A percentile compares a stretch with the other conserved stretches of the same genome.
Conservation (phyloP, 2,113 vertebrate genomes). For the Cyphomyrus discorhynchus region DNA sequence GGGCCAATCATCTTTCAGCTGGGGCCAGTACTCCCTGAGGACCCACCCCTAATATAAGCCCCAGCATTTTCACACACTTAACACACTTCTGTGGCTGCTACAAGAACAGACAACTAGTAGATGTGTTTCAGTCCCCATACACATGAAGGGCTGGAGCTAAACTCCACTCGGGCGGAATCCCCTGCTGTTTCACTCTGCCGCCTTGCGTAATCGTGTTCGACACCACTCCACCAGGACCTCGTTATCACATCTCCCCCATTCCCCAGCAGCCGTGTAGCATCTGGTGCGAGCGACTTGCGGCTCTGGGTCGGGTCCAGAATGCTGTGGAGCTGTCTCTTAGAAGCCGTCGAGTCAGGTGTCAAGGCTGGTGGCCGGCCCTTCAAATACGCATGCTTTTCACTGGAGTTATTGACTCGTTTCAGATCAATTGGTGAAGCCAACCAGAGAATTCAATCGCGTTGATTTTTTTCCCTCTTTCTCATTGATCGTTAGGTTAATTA, state of each 20-base stretch:
- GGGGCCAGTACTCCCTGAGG: background rate
- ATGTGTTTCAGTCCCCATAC: background rate
- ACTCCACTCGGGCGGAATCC: background rate
- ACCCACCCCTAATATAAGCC: background rate
- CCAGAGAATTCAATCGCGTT: background rate
- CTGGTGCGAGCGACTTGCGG: background rate
- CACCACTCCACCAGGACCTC: background rate
- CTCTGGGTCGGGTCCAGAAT: background rate
- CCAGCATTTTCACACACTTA: background rate
- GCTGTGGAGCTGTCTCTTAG: background rate
- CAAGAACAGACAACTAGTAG: background rate
- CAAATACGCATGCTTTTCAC: background rate
- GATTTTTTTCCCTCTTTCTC: background rate
- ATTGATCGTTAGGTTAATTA: background rate
- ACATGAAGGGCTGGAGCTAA: background rate
- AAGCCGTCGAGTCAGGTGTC: background rate
- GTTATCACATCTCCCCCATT: background rate
- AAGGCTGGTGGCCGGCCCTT: background rate
- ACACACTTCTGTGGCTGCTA: background rate
- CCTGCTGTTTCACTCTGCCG: background rate
- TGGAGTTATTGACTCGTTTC: background rate
- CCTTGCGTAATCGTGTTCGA: background rate
- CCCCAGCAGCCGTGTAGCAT: background rate
- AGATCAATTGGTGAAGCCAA: background rate
- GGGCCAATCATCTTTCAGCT: background rate